Evolutionary conservation across 2,113 vertebrate genomes (phyloP).

Genomic region (Paralichthys olivaceus): DNA sequence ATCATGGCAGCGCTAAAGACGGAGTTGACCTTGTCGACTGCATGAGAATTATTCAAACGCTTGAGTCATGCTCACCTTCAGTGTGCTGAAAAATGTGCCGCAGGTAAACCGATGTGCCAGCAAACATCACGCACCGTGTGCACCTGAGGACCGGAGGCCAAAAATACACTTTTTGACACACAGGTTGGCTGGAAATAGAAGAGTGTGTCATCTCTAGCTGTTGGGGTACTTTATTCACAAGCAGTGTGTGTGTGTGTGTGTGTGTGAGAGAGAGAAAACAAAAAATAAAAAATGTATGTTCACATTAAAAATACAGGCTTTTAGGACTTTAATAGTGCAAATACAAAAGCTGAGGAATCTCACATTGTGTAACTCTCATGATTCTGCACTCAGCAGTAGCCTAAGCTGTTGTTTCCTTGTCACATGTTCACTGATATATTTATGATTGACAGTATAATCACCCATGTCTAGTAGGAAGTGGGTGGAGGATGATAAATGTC

Average conservation of each 20-base stretch:
- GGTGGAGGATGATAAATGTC: neutral
- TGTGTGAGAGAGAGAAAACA: no score
- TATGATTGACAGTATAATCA: conserved; percentile 11
- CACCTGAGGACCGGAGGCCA: conserved; percentile 34
- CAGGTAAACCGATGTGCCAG: conserved; percentile 36
- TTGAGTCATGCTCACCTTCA: conserved; percentile 51
- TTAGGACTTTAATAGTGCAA: no score
- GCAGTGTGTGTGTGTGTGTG: neutral
- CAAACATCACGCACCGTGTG: conserved; percentile 12
- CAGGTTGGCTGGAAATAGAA: conserved; percentile 56
- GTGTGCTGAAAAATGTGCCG: conserved; percentile 36
- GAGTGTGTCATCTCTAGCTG: conserved; percentile 14
- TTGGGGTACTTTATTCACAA: neutral
- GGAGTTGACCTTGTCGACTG: conserved; percentile 35
- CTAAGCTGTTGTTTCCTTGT: neutral
- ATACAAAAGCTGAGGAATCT: no score
- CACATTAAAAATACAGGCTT: no score
- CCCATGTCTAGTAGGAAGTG: neutral
- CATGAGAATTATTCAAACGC: conserved; percentile 36
- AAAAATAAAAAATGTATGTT: no score
- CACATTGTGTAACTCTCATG: neutral
- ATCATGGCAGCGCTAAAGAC: neutral
- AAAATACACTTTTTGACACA: conserved; percentile 37
- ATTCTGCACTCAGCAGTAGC: no score
- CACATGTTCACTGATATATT: neutral